Conservation (phyloP, 2,113 vertebrate species). For the Hemicordylus capensis region DNA sequence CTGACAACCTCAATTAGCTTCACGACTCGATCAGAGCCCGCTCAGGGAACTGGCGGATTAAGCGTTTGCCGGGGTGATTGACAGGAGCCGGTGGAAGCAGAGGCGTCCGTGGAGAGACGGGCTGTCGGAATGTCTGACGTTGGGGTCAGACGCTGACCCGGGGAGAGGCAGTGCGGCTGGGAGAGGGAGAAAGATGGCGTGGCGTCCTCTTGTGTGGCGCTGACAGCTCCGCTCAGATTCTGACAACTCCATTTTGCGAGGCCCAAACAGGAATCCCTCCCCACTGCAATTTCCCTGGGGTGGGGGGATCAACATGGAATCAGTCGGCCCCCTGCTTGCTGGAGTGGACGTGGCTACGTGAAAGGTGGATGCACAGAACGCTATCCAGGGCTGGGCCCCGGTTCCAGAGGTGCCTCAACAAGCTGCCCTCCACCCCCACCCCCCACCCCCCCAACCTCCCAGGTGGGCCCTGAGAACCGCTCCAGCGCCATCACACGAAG, state of each 20-base stretch:
- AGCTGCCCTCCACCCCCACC: too few species aligned
- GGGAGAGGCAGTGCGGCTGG: background rate
- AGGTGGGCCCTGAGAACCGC: too few species aligned
- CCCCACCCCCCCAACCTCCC: too few species aligned
- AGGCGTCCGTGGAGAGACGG: background rate
- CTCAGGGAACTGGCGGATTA: background rate
- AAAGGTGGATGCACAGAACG: too few species aligned
- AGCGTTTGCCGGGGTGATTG: background rate
- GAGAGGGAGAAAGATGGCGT: background rate
- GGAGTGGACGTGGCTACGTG: too few species aligned
- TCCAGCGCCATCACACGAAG: too few species aligned
- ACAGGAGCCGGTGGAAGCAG: background rate
- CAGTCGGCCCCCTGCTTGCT: too few species aligned
- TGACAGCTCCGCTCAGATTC: background rate
- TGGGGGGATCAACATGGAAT: background rate
- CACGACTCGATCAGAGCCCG: too few species aligned
- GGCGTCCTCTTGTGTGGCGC: background rate
- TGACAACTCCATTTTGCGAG: background rate
- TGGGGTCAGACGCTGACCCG: background rate
- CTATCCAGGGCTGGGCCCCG: too few species aligned
- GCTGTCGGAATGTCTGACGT: background rate
- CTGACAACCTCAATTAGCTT: slow-evolving; percentile 12
- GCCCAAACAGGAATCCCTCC: background rate
- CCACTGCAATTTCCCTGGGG: background rate
- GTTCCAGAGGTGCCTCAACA: too few species aligned